Evolutionary conservation across 2,797 vertebrate species (phyloP), one percentile per base, ranked within the genome.

Genomic region (Luscinia megarhynchos): DNA sequence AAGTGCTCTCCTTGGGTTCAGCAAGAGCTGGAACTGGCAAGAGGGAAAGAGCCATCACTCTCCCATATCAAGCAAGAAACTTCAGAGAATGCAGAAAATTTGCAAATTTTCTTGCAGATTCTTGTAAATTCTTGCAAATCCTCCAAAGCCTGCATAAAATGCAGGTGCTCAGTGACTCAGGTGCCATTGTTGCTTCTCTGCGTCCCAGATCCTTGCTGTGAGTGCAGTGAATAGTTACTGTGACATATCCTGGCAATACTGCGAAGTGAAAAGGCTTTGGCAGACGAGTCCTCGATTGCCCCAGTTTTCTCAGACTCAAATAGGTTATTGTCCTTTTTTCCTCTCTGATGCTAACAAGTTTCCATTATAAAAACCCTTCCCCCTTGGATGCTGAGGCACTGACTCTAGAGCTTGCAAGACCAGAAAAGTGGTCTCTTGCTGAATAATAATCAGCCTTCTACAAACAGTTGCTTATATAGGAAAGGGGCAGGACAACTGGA

Each of bases 301-400:
- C 95, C 85, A 95, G 85, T 96, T 96, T 95, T 91, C 91, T 83
- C 86, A 69, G 70, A 74, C 73, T 96, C 91, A 91, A 95, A 93
- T 84, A 91, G 85, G 46, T 96, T 94, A 94, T 95, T 96, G 95
- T 96, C 89, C 64, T 87, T 89, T 78, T 75, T 90, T 87, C 61
- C 82, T 84, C 83, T 81, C 76, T 59, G 36, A 51, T 46, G 41
- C 73, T 91, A 95, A 91, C 76, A 90, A 95, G 73, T 90, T 88
- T 84, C 23, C n/a, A 73, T 73, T 84, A 15, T 62, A 81, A 91
- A 91, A 87, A 9, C 43, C 55, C 80, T 75, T 62, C 43, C 45
- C 61, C 29, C 40, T 84, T 53, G 48, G 66, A 46, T 75, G 58
- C 73, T 76, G 62, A 30, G 40, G 26, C n/a, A 59, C 29, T 14